Base-by-base conservation (phyloP, 2,888 invertebrate species). In the Scaptomyza polygonia region DNA sequence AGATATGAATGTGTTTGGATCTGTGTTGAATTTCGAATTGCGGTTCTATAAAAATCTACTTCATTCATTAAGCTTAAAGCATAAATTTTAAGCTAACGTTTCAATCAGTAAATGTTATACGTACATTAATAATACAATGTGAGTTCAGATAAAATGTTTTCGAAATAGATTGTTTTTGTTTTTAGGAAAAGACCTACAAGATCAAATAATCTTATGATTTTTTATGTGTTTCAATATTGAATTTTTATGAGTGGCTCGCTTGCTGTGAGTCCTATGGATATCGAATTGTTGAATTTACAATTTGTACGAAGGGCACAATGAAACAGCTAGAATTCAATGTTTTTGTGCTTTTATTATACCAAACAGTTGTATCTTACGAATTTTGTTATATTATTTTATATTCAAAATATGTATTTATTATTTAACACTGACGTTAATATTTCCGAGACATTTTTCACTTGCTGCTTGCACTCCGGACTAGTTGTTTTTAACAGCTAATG, bases 401-500 rank as follows among this genome's bases (percentile, higher is more conserved):
- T 30, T 3, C 7, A 16, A 16, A 16, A 29, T 11, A 11, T 14
- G 16, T 2, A 3, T 2, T 14, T 16, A 30, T 30, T 30, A 30
- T 45, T 45, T 3, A 30, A 30, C 12, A 12, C 9, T 2, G 8
- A 12, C 14, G 2, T 45, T 30, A 16, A 45, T 8, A 5, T 16
- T 2, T 30, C n/a, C 14, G 2, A n/a, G 1, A 12, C 12, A 12
- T 29, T 45, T 29, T 45, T 16, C 12, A 16, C 29, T 29, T 45
- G 11, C 30, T 45, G 45, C 45, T 4, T 30, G 29, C 29, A 29
- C 14, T 30, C 11, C 16, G 12, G 16, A 16, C 12, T 3, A 30
- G 8, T 12, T n/a, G 7, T 18, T 64, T 64, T 57, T 12, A 0
- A 11, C 44, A 29, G 34, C 16, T 36, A 18, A 47, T 49, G 34